A percentile compares a stretch with the other conserved stretches of the same genome.
Conservation (phyloP, 2,888 invertebrate genomes). For the Drosophila borborema region DNA sequence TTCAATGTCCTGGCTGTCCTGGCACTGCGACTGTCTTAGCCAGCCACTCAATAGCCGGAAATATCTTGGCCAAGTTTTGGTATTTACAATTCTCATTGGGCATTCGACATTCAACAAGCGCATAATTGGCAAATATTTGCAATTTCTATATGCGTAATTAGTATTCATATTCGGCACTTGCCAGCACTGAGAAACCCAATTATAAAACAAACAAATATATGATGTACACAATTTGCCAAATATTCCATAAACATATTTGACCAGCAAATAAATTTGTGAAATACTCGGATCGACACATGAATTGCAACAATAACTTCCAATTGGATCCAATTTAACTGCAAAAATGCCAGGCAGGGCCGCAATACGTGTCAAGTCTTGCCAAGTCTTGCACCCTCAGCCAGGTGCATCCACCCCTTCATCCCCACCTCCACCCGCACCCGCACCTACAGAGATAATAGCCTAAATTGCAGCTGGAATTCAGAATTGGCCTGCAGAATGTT, state of each 20-base stretch:
- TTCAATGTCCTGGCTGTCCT: not conserved
- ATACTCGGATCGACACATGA: constrained; percentile 23
- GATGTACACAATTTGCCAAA: constrained; percentile 13
- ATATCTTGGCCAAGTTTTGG: constrained; percentile 18
- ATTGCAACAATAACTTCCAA: constrained; percentile 44
- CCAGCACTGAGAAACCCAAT: constrained; percentile 33
- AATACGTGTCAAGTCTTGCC: constrained; percentile 58
- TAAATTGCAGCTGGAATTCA: constrained; percentile 67
- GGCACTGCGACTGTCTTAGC: not conserved
- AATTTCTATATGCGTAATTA: constrained; percentile 30
- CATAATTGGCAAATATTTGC: constrained; percentile 48
- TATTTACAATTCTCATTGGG: constrained; percentile 5
- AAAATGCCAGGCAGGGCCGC: not conserved
- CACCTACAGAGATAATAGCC: constrained; percentile 66
- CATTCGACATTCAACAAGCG: constrained; percentile 18
- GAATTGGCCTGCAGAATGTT: constrained; percentile 37
- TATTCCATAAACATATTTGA: constrained; percentile 18
- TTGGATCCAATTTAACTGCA: constrained; percentile 6
- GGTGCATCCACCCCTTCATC: constrained; percentile 27
- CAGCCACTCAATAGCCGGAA: constrained; percentile 29
- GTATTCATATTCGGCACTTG: constrained; percentile 18
- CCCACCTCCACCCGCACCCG: constrained; percentile 36
- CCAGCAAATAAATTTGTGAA: constrained; percentile 23
- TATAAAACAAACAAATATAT: constrained; percentile 25
- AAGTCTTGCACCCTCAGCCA: constrained; percentile 45